Conservation (phyloP, 2,797 vertebrate genomes). For the Acomys russatus region DNA sequence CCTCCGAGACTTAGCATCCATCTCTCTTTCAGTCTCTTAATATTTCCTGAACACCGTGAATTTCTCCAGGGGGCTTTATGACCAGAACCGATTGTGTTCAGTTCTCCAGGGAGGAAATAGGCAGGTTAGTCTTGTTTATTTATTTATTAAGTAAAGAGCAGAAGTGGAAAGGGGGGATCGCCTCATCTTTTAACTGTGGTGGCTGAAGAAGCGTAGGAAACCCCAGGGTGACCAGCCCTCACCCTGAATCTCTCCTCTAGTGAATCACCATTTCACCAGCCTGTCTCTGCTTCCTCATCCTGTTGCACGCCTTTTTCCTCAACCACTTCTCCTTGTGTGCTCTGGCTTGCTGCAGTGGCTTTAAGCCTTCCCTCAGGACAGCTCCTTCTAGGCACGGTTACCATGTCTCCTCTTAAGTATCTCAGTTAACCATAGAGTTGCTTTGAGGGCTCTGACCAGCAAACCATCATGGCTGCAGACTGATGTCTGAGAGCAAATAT, state of each 20-base stretch:
- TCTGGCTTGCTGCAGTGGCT: background rate
- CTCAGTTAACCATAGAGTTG: background rate
- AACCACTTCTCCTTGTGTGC: background rate
- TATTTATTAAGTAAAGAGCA: constrained; percentile 71
- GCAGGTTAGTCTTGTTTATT: constrained; percentile 79
- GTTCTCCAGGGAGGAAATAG: constrained; percentile 77
- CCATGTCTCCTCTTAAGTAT: background rate
- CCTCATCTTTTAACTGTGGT: background rate
- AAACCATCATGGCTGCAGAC: background rate
- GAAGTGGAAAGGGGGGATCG: background rate
- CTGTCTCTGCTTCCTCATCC: background rate
- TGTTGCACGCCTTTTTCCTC: background rate
- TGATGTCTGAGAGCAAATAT: background rate
- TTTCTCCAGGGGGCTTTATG: constrained; percentile 81
- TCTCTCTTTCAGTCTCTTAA: constrained; percentile 83
- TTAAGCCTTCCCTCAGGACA: background rate
- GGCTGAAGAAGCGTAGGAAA: background rate
- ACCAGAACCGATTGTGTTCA: constrained; percentile 78
- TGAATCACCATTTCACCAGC: fast-evolving
- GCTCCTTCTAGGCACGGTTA: background rate
- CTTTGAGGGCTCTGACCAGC: background rate
- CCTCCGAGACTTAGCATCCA: constrained; percentile 82
- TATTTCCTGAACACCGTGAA: constrained; percentile 85
- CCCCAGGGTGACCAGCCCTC: background rate
- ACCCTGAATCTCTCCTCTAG: background rate